Percentiles rank a stretch among this genome's conserved stretches.
Evolutionary conservation across 92 coral and sea anemone genomes (phyloP).

Genomic region (Diadumene lineata): DNA sequence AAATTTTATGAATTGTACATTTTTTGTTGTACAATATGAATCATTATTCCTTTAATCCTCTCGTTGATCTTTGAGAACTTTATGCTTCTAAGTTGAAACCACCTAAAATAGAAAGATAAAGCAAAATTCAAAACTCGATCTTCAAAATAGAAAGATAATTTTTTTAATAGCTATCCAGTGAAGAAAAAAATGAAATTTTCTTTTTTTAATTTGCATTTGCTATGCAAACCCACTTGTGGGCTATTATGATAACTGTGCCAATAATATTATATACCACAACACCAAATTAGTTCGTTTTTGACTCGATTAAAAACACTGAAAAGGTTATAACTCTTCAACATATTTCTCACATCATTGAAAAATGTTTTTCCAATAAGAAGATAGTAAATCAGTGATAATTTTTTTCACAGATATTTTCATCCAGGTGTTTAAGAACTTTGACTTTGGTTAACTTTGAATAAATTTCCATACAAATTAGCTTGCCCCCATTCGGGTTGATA

Average conservation of each 20-base stretch:
- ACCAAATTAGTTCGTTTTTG: background rate
- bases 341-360: background rate
- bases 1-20: background rate
- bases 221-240: background rate
- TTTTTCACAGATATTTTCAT: background rate
- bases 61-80: too few species aligned
- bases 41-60: too few species aligned
- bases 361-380: background rate
- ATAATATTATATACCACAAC: background rate
- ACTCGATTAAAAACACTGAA: too few species aligned
- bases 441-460: constrained; percentile 19
- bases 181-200: background rate
- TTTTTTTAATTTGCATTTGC: background rate
- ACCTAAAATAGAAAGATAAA: too few species aligned
- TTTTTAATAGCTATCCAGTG: too few species aligned
- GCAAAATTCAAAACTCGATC: too few species aligned
- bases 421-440: constrained; percentile 15
- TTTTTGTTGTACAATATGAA: background rate
- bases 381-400: background rate
- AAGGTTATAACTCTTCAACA: too few species aligned
- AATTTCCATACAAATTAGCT: constrained; percentile 10
- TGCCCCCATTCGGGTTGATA: background rate
- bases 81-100: too few species aligned
- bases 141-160: too few species aligned
- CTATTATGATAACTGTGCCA: background rate